A percentile compares a stretch with the other conserved stretches of the same genome.
Conservation (phyloP, 2,113 vertebrate species). For the Athene cunicularia region DNA sequence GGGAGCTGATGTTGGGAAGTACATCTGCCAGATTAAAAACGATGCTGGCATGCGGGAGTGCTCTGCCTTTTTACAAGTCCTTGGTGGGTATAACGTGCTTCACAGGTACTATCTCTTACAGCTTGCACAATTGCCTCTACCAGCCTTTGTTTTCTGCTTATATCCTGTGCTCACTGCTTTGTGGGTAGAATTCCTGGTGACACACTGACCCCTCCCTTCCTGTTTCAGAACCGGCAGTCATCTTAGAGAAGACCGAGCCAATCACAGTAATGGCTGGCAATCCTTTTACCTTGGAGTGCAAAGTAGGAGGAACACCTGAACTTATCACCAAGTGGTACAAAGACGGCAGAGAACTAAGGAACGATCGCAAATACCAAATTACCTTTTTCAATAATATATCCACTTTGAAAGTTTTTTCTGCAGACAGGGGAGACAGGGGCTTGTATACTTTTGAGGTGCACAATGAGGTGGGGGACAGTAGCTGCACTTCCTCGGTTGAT, state of each 20-base stretch:
- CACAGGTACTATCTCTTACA: background rate
- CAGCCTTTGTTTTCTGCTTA: background rate
- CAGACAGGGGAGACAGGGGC: slow-evolving; percentile 87
- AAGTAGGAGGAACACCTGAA: slow-evolving; percentile 90
- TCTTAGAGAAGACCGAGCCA: slow-evolving; percentile 91
- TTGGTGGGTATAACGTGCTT: slow-evolving; percentile 85
- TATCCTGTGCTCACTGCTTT: background rate
- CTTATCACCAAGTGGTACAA: slow-evolving; percentile 94
- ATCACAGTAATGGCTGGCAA: slow-evolving; percentile 93
- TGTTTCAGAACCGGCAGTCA: slow-evolving; percentile 92
- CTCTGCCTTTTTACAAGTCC: slow-evolving; percentile 88
- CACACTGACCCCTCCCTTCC: slow-evolving; percentile 48
- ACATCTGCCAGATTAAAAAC: slow-evolving; percentile 93
- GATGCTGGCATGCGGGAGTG: slow-evolving; percentile 94
- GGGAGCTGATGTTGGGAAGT: slow-evolving; percentile 86
- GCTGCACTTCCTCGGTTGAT: slow-evolving; percentile 89
- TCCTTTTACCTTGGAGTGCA: slow-evolving; percentile 89
- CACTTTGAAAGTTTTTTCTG: slow-evolving; percentile 88
- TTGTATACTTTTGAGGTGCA: slow-evolving; percentile 92
- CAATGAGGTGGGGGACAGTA: slow-evolving; percentile 95
- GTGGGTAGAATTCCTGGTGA: background rate
- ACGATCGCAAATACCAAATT: slow-evolving; percentile 91
- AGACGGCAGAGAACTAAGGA: slow-evolving; percentile 89
- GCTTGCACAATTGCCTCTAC: background rate
- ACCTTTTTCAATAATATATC: slow-evolving; percentile 87